Conservation (phyloP, 2,113 vertebrate genomes). For the Corynorhinus townsendii region DNA sequence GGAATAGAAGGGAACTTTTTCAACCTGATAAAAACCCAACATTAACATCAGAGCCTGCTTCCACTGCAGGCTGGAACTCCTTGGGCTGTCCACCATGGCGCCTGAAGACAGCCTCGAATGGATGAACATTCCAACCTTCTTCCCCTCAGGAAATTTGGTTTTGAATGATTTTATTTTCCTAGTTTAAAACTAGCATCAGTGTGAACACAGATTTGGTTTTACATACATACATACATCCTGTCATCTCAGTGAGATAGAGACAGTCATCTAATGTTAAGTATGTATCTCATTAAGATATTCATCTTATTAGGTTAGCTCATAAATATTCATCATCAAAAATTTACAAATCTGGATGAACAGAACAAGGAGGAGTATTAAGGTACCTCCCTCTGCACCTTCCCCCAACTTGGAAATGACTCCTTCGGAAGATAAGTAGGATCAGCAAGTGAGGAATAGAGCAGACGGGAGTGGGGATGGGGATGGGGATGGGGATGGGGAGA, state of each 20-base stretch:
- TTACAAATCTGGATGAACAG: background rate
- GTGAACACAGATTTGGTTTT: background rate
- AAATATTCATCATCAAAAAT: background rate
- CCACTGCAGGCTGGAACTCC: no score
- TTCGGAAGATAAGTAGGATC: background rate
- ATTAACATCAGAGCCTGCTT: no score
- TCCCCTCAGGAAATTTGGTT: background rate
- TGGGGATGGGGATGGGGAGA: background rate
- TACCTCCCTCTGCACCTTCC: background rate
- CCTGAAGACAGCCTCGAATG: background rate
- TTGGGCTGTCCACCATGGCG: no score
- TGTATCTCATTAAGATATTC: background rate
- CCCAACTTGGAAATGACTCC: background rate
- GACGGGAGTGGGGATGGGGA: background rate
- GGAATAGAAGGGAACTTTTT: no score
- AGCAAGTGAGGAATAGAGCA: rapidly evolving
- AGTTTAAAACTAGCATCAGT: background rate
- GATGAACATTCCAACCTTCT: background rate
- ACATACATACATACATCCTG: background rate
- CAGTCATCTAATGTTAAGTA: rapidly evolving
- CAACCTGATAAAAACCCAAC: no score
- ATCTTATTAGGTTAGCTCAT: background rate
- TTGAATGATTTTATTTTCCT: background rate
- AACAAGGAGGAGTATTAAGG: background rate
- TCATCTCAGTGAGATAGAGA: background rate